A percentile compares a stretch with the other conserved stretches of the same genome.
These are phyloP conservation scores for Sebastolobus alascanus DNA, from an alignment of 2,797 vertebrate genomes.

Conservation along the genomic window DNA sequence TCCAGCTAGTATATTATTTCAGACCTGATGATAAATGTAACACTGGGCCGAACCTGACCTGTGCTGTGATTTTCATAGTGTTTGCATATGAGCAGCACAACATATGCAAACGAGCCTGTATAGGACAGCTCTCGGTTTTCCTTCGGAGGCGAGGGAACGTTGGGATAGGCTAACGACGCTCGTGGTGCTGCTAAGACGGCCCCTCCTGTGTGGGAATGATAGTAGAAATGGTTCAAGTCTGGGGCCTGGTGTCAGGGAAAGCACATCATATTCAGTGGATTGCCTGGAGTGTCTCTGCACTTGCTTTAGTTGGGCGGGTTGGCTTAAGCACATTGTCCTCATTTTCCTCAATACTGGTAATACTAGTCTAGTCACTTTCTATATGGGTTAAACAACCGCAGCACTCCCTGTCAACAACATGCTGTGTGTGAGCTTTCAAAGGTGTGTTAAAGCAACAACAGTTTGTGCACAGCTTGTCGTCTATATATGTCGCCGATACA, in stretches of 20 bases:
- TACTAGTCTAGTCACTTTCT: conserved; percentile 70
- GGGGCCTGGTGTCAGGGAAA: conserved; percentile 22
- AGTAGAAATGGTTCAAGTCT: conserved; percentile 48
- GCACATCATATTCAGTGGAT: conserved; percentile 28
- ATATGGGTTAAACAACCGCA: conserved; percentile 15
- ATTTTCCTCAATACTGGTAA: conserved; percentile 42
- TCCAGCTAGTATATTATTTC: conserved; percentile 4
- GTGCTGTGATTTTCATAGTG: conserved; percentile 26
- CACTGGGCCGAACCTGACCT: conserved; percentile 11
- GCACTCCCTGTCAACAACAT: conserved; percentile 43
- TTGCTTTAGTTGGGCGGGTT: background rate
- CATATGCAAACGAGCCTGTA: conserved; percentile 25
- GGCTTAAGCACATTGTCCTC: background rate
- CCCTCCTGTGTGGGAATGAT: conserved; percentile 54
- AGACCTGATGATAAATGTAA: background rate
- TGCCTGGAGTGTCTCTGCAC: background rate
- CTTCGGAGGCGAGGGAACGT: background rate
- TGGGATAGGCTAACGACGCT: background rate
- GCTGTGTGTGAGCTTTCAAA: conserved; percentile 11
- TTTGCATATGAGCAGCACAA: conserved; percentile 32
- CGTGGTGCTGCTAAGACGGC: conserved; percentile 20
- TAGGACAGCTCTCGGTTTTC: background rate
- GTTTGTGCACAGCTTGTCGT: background rate
- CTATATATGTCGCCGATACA: background rate
- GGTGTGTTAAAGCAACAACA: background rate